Base-by-base conservation (phyloP, 2,113 vertebrate species). In the Tragelaphus scriptus region DNA sequence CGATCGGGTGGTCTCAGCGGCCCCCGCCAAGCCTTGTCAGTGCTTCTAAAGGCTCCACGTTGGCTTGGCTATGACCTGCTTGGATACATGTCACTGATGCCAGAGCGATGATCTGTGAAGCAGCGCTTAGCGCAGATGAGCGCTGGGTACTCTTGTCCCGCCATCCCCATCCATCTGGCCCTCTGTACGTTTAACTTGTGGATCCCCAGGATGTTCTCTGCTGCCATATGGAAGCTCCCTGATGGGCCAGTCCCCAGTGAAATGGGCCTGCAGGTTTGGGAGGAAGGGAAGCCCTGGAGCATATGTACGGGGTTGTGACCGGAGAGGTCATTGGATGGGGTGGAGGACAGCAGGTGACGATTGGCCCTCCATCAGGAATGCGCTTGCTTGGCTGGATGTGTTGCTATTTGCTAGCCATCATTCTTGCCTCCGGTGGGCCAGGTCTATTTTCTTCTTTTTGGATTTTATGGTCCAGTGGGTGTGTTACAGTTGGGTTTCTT, bases 41-140 rank as follows among this genome's bases (percentile, higher is more conserved):
- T 91, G 94, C 75, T 85, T 95, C 77, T 53, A n/a, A 95, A 97
- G 98, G 80, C 98, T 96, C 79, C 4, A 61, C 36, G 79, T 95
- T 91, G 63, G 84, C 95, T 92, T 19, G 63, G 86, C 68, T 36
- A 68, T n/a, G 68, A 23, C 0, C 61, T n/a, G 88, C 97, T 95
- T 93, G 44, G 84, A 68, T 36, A 1, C 92, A 0, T 0, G 1
- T 44, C 26, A 15, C 93, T 75, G 63, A n/a, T 56, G 9, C 9
- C 9, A 28, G 30, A 81, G 40, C 58, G 58, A 0, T 40, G 16
- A 17, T 26, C 1, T 0, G 0, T 21, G 58, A 51, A 71, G 80
- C 93, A 85, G 89, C 23, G 0, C 65, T 96, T 87, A 25, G 23
- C 68, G 5, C 9, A 0, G 94, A 63, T 19, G 6, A 1, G n/a